Conservation (phyloP, 2,888 invertebrate species). For the Polylopha cassiicola region DNA sequence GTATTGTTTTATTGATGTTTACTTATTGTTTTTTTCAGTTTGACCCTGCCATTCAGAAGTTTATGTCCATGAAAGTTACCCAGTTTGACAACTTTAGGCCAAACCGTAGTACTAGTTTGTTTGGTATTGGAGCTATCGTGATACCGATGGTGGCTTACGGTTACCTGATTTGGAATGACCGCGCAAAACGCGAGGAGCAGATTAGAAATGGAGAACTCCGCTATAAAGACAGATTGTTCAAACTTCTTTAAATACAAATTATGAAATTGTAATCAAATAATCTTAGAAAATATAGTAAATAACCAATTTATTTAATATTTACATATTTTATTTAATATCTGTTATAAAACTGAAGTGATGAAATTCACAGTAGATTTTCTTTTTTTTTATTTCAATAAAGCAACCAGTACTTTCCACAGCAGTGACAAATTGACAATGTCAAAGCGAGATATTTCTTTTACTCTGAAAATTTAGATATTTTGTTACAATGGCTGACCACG, state of each 20-base stretch:
- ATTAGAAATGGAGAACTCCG: conserved; percentile 81
- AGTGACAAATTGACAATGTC: no score
- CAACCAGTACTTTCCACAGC: no score
- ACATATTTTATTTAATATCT: conserved; percentile 6
- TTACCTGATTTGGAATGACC: conserved; percentile 58
- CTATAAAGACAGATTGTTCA: conserved; percentile 81
- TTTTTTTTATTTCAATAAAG: conserved; percentile 1
- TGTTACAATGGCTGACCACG: conserved; percentile 49
- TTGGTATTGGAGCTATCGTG: conserved; percentile 56
- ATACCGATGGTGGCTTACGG: conserved; percentile 64
- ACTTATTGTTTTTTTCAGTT: conserved; percentile 72
- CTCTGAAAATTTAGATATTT: conserved; percentile 2
- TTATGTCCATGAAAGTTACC: conserved; percentile 78
- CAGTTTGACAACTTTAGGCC: conserved; percentile 79
- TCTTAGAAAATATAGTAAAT: conserved; percentile 15
- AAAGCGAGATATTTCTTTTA: neutral
- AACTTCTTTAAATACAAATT: conserved; percentile 73
- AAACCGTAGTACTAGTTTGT: conserved; percentile 61
- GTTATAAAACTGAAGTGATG: neutral
- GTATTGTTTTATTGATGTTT: conserved; percentile 1
- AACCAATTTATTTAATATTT: conserved; percentile 13
- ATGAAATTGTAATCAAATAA: conserved; percentile 10
- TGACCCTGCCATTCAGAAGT: conserved; percentile 82
- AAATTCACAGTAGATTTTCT: neutral
- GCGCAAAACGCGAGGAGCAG: conserved; percentile 63